A percentile compares a stretch with the other conserved stretches of the same genome.
Evolutionary conservation across 1,140 invertebrate species (phyloP).

Genomic region (Drosophila azteca): DNA sequence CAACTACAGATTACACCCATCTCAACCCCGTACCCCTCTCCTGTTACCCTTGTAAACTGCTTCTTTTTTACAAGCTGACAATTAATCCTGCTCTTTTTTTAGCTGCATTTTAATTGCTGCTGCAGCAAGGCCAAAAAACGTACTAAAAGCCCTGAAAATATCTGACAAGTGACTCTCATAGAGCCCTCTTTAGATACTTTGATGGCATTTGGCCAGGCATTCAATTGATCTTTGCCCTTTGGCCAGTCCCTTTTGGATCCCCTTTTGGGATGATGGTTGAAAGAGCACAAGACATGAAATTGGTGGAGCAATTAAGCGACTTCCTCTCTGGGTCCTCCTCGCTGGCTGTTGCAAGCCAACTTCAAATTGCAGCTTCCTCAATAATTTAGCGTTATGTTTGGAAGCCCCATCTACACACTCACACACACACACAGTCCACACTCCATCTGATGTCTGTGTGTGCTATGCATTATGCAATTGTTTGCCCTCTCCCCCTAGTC

Average conservation of each 20-base stretch:
- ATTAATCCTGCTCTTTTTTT: too few relatives aligned
- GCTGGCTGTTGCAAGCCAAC: constrained; percentile 33
- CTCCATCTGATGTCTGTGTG: too few relatives aligned
- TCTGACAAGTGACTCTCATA: constrained; percentile 31
- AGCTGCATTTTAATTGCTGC: not conserved
- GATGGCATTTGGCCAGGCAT: constrained; percentile 34
- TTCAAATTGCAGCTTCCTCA: constrained; percentile 45
- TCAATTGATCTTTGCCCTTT: constrained; percentile 44
- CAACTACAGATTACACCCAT: too few relatives aligned
- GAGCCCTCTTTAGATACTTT: constrained; percentile 19
- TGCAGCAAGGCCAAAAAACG: constrained; percentile 23
- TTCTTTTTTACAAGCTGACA: too few relatives aligned
- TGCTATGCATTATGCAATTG: constrained; percentile 62
- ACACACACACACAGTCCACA: too few relatives aligned
- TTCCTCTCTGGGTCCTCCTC: constrained; percentile 38
- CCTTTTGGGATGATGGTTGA: constrained; percentile 2
- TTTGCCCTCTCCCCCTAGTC: constrained; percentile 40
- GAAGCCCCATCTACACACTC: constrained; percentile 2
- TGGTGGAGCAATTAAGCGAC: constrained; percentile 52
- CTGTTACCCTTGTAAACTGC: too few relatives aligned
- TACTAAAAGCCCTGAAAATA: constrained; percentile 29
- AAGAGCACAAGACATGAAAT: constrained; percentile 16
- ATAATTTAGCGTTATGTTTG: constrained; percentile 46
- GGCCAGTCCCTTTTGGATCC: too few relatives aligned
- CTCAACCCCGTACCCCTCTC: too few relatives aligned